Percentiles rank a stretch among this genome's conserved stretches.
Evolutionary conservation across 2,113 vertebrate genomes (phyloP).

Genomic region (Plectropomus leopardus): DNA sequence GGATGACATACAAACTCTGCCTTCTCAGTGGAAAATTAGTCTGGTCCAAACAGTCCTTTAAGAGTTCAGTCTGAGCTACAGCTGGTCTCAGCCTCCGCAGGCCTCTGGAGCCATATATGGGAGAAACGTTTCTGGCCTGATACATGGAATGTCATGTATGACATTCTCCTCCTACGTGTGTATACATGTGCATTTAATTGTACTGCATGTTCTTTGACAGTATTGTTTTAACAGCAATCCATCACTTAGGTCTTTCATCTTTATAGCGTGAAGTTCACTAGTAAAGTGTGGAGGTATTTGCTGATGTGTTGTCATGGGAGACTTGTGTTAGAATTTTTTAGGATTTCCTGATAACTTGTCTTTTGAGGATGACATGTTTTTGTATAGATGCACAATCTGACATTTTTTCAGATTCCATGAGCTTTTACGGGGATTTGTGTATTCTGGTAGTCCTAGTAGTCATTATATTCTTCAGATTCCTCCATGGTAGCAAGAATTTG

Average conservation of each 20-base stretch:
- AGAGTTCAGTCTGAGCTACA: constrained; percentile 29
- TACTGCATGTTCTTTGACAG: not conserved
- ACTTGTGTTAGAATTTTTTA: not conserved
- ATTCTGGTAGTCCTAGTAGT: not conserved
- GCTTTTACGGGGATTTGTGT: not conserved
- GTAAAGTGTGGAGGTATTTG: not conserved
- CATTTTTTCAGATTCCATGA: not conserved
- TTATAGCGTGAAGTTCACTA: not conserved
- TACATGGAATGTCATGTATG: constrained; percentile 75
- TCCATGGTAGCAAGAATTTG: constrained; percentile 6
- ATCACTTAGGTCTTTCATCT: not conserved
- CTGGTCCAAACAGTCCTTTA: constrained; percentile 4
- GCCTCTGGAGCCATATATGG: constrained; percentile 69
- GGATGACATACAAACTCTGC: constrained; percentile 3
- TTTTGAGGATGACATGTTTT: not conserved
- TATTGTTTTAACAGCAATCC: constrained; percentile 33
- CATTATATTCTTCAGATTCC: constrained; percentile 23
- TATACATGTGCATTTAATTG: constrained; percentile 14
- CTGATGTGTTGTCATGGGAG: not conserved
- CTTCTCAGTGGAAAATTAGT: not conserved
- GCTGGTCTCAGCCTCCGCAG: constrained; percentile 24
- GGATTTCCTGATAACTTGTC: not conserved
- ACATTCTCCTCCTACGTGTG: constrained; percentile 29
- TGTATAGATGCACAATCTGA: no score
- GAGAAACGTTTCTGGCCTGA: constrained; percentile 54